These are phyloP conservation scores for Paracyclopina nana DNA, from an alignment of 1,140 invertebrate species.

Conservation along the genomic window DNA sequence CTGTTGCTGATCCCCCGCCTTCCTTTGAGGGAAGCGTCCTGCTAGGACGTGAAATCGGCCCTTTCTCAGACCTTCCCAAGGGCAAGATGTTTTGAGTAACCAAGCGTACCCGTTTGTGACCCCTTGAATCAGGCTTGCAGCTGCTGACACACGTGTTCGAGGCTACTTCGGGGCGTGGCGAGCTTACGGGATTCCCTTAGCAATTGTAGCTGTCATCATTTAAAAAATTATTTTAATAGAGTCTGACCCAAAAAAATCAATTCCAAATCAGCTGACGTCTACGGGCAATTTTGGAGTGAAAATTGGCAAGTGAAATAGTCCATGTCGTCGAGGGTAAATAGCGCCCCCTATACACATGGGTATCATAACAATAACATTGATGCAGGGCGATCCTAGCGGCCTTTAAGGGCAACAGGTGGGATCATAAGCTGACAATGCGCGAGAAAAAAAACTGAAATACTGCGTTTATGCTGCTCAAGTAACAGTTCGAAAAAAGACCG, in stretches of 20 bases:
- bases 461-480: too few species aligned
- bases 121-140: slow-evolving; percentile 2
- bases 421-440: too few species aligned
- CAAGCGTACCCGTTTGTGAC: slow-evolving; percentile 5
- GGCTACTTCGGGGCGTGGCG: neutral
- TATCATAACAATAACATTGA: too few species aligned
- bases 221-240: neutral
- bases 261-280: too few species aligned
- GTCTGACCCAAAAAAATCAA: neutral
- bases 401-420: too few species aligned
- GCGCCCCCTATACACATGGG: too few species aligned
- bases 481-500: too few species aligned
- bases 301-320: too few species aligned
- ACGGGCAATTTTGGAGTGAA: too few species aligned
- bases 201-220: neutral
- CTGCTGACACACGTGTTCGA: neutral
- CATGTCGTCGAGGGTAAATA: too few species aligned
- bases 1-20: slow-evolving; percentile 5
- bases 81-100: neutral
- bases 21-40: neutral
- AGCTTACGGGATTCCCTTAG: neutral
- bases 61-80: slow-evolving; percentile 13
- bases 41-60: neutral
- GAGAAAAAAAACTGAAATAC: too few species aligned
- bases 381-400: too few species aligned